phyloP scores from a whole-genome alignment of 2,888 invertebrate genomes.

The Acanthosepion lycidas region DNA sequence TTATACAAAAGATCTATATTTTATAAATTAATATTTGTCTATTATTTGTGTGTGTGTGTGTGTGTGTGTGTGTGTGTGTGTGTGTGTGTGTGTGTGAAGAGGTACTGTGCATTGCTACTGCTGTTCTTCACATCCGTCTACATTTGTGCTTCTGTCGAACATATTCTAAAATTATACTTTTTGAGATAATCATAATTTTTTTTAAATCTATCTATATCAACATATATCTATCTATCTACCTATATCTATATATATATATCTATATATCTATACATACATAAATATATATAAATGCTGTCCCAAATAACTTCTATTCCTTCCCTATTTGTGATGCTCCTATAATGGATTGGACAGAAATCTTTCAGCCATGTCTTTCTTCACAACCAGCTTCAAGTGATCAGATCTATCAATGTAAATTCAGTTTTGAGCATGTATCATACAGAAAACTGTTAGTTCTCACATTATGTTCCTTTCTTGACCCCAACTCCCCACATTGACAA shows the following conservation, averaged over 20 bases:
- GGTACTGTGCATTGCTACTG: constrained; percentile 1
- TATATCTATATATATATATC: constrained; percentile 14
- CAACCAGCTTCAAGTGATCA: constrained; percentile 33
- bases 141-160: constrained; percentile 20
- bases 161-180: constrained; percentile 21
- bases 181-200: constrained; percentile 18
- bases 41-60: background rate
- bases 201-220: background rate
- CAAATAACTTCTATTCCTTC: constrained; percentile 33
- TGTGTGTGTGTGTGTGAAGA: background rate
- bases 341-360: constrained; percentile 9
- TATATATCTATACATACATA: background rate
- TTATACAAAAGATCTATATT: constrained; percentile 33
- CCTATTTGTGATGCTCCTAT: constrained; percentile 33
- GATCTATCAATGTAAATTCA: constrained; percentile 11
- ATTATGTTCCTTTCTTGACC: background rate
- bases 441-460: constrained; percentile 1
- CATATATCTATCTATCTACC: background rate
- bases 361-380: constrained; percentile 33
- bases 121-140: constrained; percentile 20
- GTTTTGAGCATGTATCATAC: background rate
- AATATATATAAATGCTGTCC: constrained; percentile 37
- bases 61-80: background rate
- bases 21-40: constrained; percentile 33
- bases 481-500: background rate